These are phyloP conservation scores for Prionchulus punctatus DNA, from an alignment of 2,888 invertebrate genomes.

Conservation along the genomic window DNA sequence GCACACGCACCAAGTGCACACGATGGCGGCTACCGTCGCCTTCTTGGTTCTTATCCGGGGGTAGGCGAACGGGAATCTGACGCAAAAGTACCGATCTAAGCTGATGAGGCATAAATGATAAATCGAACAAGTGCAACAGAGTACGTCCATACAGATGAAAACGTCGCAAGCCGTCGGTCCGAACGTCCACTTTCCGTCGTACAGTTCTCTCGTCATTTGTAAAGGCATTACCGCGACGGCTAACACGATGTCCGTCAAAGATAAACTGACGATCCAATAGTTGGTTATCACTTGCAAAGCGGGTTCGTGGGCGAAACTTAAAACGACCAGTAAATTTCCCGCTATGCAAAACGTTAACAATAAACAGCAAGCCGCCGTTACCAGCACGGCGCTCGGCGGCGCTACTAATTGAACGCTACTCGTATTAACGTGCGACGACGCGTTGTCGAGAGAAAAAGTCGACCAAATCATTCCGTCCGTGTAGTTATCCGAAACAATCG, in stretches of 20 bases:
- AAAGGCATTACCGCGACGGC: conserved; percentile 12
- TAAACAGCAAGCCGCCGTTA: not conserved
- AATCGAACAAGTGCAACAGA: conserved; percentile 13
- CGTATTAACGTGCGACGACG: no score
- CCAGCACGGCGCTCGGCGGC: not conserved
- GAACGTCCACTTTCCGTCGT: conserved; percentile 8
- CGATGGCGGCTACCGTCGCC: conserved; percentile 9
- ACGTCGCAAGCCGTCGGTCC: conserved; percentile 10
- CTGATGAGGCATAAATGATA: conserved; percentile 12
- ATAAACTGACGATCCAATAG: conserved; percentile 12
- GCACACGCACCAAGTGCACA: conserved; percentile 10
- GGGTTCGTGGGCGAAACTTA: conserved; percentile 9
- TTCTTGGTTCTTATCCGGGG: conserved; percentile 4
- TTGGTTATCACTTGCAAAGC: conserved; percentile 11
- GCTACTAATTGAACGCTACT: no score
- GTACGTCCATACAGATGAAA: conserved; percentile 11
- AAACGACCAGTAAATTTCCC: conserved; percentile 12
- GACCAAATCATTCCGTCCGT: no score
- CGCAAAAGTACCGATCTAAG: conserved; percentile 12
- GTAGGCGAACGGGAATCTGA: conserved; percentile 11
- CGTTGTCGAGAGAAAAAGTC: no score
- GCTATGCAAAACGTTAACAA: conserved; percentile 5
- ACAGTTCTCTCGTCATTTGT: not conserved
- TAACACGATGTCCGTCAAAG: conserved; percentile 12
- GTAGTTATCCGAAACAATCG: no score